These are phyloP conservation scores for Scaptomyza montana DNA, from an alignment of 1,140 invertebrate genomes.

Conservation along the genomic window DNA sequence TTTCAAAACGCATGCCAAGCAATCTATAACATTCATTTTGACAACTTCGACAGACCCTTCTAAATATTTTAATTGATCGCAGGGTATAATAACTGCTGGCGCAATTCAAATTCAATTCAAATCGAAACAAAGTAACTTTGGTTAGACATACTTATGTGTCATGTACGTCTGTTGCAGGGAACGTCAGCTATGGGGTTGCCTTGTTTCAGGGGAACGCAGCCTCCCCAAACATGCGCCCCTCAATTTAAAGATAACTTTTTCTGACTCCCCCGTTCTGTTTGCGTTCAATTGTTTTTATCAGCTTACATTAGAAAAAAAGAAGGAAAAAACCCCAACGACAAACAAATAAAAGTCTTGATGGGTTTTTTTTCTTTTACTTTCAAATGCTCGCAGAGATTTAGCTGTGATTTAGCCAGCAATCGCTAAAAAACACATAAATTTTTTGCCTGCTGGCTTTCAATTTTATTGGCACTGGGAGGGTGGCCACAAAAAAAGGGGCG, in stretches of 20 bases:
- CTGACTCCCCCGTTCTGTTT: conserved; percentile 57
- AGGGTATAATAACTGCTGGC: not conserved
- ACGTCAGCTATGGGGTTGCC: conserved; percentile 5
- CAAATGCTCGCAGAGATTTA: conserved; percentile 63
- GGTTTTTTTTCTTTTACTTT: conserved; percentile 24
- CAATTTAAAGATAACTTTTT: conserved; percentile 79
- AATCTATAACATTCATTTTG: no score
- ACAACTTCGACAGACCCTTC: not conserved
- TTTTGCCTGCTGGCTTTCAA: conserved; percentile 54
- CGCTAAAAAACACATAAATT: conserved; percentile 79
- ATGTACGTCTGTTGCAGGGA: conserved; percentile 13
- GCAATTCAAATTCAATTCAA: conserved; percentile 76
- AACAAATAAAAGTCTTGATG: conserved; percentile 74
- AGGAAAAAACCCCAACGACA: conserved; percentile 49
- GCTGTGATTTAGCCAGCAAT: conserved; percentile 77
- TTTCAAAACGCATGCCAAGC: no score
- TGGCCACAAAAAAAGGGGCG: not conserved
- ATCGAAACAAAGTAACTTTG: conserved; percentile 74
- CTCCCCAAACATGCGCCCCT: conserved; percentile 45
- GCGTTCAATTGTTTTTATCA: conserved; percentile 82
- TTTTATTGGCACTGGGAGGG: conserved; percentile 66
- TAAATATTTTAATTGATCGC: not conserved
- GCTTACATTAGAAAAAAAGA: conserved; percentile 71
- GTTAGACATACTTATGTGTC: conserved; percentile 51
- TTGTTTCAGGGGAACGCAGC: not conserved